Evolutionary conservation across 2,113 vertebrate genomes (phyloP).

Genomic region (Aldabrachelys gigantea): DNA sequence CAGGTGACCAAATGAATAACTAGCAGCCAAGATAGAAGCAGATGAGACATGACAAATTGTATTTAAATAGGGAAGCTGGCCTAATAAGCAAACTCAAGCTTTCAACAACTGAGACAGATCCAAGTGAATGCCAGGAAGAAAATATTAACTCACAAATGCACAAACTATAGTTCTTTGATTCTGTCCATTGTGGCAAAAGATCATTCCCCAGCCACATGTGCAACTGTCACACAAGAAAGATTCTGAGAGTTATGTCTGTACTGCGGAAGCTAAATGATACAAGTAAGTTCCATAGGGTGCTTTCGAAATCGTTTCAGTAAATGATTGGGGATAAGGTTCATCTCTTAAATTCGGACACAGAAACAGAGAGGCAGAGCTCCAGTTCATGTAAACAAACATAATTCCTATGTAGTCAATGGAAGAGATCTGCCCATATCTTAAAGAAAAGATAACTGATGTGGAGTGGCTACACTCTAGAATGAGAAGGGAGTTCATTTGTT

Average conservation of each 20-base stretch:
- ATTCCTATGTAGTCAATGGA: background rate
- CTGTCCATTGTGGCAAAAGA: background rate
- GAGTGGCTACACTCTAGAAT: background rate
- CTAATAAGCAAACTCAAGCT: background rate
- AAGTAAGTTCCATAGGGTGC: slow-evolving; percentile 5
- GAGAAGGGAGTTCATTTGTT: background rate
- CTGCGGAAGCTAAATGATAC: slow-evolving; percentile 8
- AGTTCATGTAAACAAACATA: background rate
- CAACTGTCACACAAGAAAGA: background rate
- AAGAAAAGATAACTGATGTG: background rate
- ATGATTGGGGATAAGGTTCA: background rate
- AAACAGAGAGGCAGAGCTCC: background rate
- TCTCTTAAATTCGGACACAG: background rate
- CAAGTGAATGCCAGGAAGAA: background rate
- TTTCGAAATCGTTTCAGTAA: background rate
- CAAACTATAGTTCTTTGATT: background rate
- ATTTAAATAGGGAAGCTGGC: slow-evolving; percentile 11
- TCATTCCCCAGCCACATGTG: background rate
- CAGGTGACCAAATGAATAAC: background rate
- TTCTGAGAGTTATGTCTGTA: background rate
- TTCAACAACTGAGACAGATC: background rate
- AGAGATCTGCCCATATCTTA: rapidly evolving
- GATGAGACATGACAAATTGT: background rate
- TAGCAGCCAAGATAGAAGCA: background rate
- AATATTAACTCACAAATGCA: background rate